Evolutionary conservation across 2,888 invertebrate genomes (phyloP), one percentile per base, ranked within the genome.

Genomic region (Epinotia brunnichana): DNA sequence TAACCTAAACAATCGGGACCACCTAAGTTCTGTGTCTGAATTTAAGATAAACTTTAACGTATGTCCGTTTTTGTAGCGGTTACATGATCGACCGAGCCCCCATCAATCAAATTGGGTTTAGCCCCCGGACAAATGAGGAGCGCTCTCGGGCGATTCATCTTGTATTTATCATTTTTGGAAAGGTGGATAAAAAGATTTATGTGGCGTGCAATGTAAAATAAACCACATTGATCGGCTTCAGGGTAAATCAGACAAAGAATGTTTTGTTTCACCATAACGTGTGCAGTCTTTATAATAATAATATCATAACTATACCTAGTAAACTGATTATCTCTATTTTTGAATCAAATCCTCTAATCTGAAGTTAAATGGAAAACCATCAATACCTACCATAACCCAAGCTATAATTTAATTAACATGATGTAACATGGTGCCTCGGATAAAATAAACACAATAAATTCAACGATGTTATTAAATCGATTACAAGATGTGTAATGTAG

Each of bases 91-190:
- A 73, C 56, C 53, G 72, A 39, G 56, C 68, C 63, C 39, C 68
- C 73, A 73, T 73, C 73, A 73, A 73, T 73, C 73, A 73, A 73
- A 73, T 53, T 59, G 73, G 70, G 68, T 69, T 68, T 73, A 73
- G 63, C 57, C 63, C 62, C 69, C 61, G 73, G 73, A 73, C 73
- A 73, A 73, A 73, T 72, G 72, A 67, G 71, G 71, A 68, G 67
- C 61, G 67, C 67, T 56, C 71, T 60, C 41, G 60, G 64, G 63
- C 63, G 62, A 73, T 68, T 73, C 68, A 68, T 73, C 68, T 73
- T 73, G 63, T 73, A 73, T 73, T 73, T 73, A 73, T 73, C 68
- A 73, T 73, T 73, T 73, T 69, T 73, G 69, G 73, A 73, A 73
- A 73, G 73, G 68, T 73, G 73, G 73, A 73, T 72, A 68, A 68